Evolutionary conservation across 1,140 invertebrate species (phyloP).

Genomic region (Drosophila tani): DNA sequence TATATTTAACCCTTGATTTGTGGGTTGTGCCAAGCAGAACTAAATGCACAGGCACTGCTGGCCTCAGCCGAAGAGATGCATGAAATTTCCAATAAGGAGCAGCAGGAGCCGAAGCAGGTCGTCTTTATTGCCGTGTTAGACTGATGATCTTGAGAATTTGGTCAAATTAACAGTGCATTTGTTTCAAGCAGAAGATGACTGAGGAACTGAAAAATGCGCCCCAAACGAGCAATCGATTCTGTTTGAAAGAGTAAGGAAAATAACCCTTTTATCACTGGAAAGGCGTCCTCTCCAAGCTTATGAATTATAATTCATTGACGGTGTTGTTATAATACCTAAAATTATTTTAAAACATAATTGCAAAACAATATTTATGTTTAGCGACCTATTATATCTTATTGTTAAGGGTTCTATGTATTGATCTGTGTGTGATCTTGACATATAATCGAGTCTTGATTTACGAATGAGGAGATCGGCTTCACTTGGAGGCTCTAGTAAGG

Average conservation of each 20-base stretch:
- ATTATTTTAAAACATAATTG: no score
- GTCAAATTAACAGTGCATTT: conserved; percentile 72
- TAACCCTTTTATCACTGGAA: neutral
- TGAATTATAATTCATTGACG: no score
- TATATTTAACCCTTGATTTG: conserved; percentile 82
- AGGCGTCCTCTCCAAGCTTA: no score
- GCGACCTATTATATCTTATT: no score
- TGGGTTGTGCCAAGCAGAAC: conserved; percentile 45
- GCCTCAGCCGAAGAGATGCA: conserved; percentile 5
- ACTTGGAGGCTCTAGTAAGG: no score
- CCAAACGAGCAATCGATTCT: neutral
- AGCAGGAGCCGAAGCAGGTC: conserved; percentile 8
- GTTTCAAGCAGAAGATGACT: neutral
- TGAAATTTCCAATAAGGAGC: conserved; percentile 29
- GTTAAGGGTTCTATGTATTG: no score
- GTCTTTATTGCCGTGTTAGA: conserved; percentile 38
- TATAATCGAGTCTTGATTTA: no score
- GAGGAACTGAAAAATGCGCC: neutral
- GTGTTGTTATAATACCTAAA: no score
- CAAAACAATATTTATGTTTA: no score
- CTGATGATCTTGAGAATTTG: conserved; percentile 68
- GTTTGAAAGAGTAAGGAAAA: neutral
- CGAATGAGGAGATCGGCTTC: no score
- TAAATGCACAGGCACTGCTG: conserved; percentile 33
- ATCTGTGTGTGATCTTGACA: no score